A percentile compares a stretch with the other conserved stretches of the same genome.
phyloP scores from a whole-genome alignment of 1,140 invertebrate genomes.

The Uloborus diversus region DNA sequence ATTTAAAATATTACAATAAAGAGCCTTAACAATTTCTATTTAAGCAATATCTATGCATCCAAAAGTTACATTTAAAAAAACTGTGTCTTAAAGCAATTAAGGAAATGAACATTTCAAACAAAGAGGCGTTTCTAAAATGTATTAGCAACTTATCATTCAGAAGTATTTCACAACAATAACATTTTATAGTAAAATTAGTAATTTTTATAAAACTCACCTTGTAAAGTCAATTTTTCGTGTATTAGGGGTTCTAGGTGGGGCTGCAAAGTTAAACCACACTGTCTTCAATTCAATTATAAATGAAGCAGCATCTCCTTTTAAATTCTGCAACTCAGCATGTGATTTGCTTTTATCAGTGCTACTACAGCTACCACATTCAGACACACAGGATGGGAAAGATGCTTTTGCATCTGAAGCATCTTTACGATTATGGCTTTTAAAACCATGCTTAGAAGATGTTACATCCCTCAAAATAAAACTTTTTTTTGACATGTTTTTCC shows the following conservation, averaged over 20 bases:
- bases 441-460: constrained; percentile 37
- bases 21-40: too few relatives aligned
- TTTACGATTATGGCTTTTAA: constrained; percentile 18
- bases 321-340: constrained; percentile 1
- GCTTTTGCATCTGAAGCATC: constrained; percentile 34
- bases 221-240: constrained; percentile 95
- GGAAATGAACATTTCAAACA: too few relatives aligned
- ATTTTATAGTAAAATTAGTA: neutral
- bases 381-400: constrained; percentile 55
- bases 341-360: constrained; percentile 30
- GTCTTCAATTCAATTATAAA: constrained; percentile 81
- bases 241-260: constrained; percentile 91
- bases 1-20: too few relatives aligned
- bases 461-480: neutral
- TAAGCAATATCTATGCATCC: too few relatives aligned
- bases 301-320: constrained; percentile 67
- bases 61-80: too few relatives aligned
- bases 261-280: constrained; percentile 97
- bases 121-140: too few relatives aligned
- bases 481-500: constrained; percentile 2
- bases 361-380: constrained; percentile 51
- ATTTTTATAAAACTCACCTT: too few relatives aligned
- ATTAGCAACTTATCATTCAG: too few relatives aligned
- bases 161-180: too few relatives aligned
- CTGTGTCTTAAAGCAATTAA: too few relatives aligned